phyloP scores from a whole-genome alignment of 1,140 invertebrate genomes.

The Macrosteles quadrilineatus region DNA sequence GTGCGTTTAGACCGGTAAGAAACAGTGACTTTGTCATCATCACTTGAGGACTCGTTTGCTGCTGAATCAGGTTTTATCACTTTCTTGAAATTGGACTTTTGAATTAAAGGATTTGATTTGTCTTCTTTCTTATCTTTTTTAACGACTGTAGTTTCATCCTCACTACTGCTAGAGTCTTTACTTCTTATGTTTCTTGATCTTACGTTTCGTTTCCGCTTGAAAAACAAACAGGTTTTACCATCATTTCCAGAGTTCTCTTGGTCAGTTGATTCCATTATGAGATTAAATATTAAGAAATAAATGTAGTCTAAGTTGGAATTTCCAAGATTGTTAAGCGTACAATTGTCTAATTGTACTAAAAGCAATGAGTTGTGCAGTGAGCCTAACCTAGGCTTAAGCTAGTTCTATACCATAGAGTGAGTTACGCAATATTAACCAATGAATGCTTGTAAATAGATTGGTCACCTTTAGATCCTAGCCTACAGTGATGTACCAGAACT shows the following conservation, averaged over 20 bases:
- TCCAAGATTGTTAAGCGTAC: no score
- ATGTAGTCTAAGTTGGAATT: no score
- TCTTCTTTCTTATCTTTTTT: slow-evolving; percentile 38
- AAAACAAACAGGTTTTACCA: neutral
- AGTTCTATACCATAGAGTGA: no score
- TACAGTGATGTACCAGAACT: no score
- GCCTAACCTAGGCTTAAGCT: no score
- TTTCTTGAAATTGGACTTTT: slow-evolving; percentile 36
- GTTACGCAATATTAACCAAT: no score
- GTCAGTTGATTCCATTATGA: neutral
- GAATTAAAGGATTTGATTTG: slow-evolving; percentile 40
- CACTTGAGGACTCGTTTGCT: slow-evolving; percentile 49
- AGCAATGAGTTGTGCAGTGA: no score
- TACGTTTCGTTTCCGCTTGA: slow-evolving; percentile 2
- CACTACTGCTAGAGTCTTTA: slow-evolving; percentile 38
- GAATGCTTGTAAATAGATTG: no score
- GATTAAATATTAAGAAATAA: no score
- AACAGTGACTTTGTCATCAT: slow-evolving; percentile 57
- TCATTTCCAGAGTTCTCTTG: neutral
- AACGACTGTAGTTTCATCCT: slow-evolving; percentile 44
- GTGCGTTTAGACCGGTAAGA: slow-evolving; percentile 69
- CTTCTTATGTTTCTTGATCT: slow-evolving; percentile 6
- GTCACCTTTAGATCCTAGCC: no score
- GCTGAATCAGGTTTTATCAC: neutral
- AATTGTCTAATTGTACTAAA: no score